Evolutionary conservation across 1,140 invertebrate genomes (phyloP), one percentile per base, ranked within the genome.

Genomic region (Hyles euphorbiae): DNA sequence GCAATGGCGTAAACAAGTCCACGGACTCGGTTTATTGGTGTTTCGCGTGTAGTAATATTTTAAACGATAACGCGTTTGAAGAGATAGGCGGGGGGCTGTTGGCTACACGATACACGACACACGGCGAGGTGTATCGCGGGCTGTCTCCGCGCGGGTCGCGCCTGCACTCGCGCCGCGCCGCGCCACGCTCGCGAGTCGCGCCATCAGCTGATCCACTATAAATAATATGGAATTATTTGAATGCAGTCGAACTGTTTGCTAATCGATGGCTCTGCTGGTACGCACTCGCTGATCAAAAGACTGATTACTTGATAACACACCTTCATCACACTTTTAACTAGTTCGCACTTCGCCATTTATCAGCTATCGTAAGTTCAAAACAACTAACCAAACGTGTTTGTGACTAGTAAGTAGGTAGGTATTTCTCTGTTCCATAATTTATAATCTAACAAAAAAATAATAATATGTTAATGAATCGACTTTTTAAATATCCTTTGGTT

Each of bases 181-280:
- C 63, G 51, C 59, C 22, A 22, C 22, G 22, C 22, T 22, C 22
- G 22, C 22, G 2, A 22, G 22, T 44, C 49, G 53, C 54, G 44
- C 60, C 60, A 67, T 77, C 77, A 87, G 83, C 80, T 83, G 83
- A 87, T 76, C 70, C 71, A 81, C 83, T 88, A 87, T 86, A 83
- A 85, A 88, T 88, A 87, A 83, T 86, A 77, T 67, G 69, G 67
- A 77, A 81, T 76, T 75, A 77, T 79, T 75, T 72, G 64, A 77
- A 80, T 84, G 76, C 76, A 78, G 64, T 76, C 69, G 62, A 70
- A 72, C 65, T 78, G 70, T 61, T 64, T 70, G 64, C 59, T 65
- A 57, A 72, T 61, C 53, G 61, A 61, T 62, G 48, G 53, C 32
- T 52, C 7, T 34, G 10, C 7, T 52, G 50, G 9, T 34, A 7